Evolutionary conservation across 2,888 invertebrate species (phyloP).

Genomic region (Calameuta pallipes): DNA sequence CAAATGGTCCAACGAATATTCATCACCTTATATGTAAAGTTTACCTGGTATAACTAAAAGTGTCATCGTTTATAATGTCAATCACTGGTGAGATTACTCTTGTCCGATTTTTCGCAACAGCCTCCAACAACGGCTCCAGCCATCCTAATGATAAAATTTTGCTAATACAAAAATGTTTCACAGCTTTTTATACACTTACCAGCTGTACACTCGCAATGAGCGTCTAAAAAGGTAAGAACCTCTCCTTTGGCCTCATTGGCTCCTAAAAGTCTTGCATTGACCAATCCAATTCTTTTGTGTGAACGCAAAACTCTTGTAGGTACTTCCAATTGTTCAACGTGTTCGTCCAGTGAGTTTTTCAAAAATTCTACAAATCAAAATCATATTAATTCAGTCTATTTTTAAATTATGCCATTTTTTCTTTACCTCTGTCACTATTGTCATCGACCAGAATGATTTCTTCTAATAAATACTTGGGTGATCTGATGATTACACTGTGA

Average conservation of each 20-base stretch:
- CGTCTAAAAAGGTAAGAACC: constrained; percentile 90
- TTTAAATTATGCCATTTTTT: neutral
- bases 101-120: constrained; percentile 74
- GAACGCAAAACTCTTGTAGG: constrained; percentile 76
- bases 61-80: constrained; percentile 95
- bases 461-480: constrained; percentile 79
- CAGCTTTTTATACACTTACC: constrained; percentile 69
- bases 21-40: neutral
- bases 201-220: constrained; percentile 90
- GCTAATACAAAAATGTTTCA: neutral
- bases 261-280: constrained; percentile 85
- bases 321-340: constrained; percentile 73
- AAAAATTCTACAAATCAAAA: constrained; percentile 70
- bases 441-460: constrained; percentile 93
- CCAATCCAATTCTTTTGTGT: constrained; percentile 78
- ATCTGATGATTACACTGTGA: constrained; percentile 91
- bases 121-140: constrained; percentile 79
- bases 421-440: constrained; percentile 83
- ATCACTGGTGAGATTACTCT: constrained; percentile 86
- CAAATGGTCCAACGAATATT: neutral
- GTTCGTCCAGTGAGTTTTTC: constrained; percentile 74
- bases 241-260: constrained; percentile 78
- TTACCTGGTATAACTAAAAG: constrained; percentile 83
- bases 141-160: constrained; percentile 69
- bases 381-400: neutral